Evolutionary conservation across 2,888 invertebrate genomes (phyloP).

Genomic region (Scaptomyza polygonia): DNA sequence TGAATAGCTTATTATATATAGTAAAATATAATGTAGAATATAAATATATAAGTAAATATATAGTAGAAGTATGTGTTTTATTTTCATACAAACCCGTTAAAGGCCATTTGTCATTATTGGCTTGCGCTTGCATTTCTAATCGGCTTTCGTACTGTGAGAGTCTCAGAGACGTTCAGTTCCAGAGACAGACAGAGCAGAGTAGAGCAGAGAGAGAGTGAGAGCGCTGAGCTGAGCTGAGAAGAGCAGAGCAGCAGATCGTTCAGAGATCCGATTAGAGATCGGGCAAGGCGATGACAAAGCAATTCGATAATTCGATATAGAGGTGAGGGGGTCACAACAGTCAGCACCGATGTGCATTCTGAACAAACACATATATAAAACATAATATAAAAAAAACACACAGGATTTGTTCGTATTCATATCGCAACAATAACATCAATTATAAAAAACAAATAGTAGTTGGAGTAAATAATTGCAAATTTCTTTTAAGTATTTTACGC

Average conservation of each 20-base stretch:
- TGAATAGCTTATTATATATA: constrained; percentile 43
- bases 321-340: constrained; percentile 9
- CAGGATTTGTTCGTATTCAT: constrained; percentile 44
- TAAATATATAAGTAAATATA: not conserved
- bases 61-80: constrained; percentile 66
- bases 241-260: constrained; percentile 35
- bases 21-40: constrained; percentile 15
- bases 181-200: constrained; percentile 68
- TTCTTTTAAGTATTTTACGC: constrained; percentile 34
- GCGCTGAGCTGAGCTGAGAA: constrained; percentile 54
- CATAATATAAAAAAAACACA: constrained; percentile 7
- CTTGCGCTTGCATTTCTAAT: constrained; percentile 74
- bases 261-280: constrained; percentile 53
- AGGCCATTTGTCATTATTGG: constrained; percentile 63
- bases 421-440: not conserved
- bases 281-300: constrained; percentile 49
- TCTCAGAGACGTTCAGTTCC: constrained; percentile 67
- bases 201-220: constrained; percentile 55
- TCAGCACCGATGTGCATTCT: constrained; percentile 70
- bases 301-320: not conserved
- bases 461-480: constrained; percentile 30
- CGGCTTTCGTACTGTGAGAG: constrained; percentile 73
- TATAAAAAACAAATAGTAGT: constrained; percentile 13
- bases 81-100: constrained; percentile 77
- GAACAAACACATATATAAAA: constrained; percentile 77